These are phyloP conservation scores for Anastatus disparis DNA, from an alignment of 1,140 invertebrate species.

Conservation along the genomic window DNA sequence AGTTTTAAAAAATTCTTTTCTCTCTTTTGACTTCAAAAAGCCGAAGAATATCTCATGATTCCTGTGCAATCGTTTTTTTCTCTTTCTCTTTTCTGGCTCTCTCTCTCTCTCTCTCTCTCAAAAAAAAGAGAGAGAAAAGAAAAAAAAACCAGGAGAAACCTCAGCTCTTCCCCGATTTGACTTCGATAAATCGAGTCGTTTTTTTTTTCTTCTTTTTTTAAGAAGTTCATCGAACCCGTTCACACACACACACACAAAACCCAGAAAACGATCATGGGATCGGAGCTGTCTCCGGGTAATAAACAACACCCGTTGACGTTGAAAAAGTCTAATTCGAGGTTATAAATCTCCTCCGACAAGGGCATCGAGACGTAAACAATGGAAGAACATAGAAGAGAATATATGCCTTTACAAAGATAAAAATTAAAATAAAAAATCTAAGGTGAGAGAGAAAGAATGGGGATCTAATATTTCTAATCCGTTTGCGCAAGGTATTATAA, in stretches of 20 bases:
- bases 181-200: slow-evolving; percentile 27
- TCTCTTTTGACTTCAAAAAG: neutral
- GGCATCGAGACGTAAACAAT: slow-evolving; percentile 43
- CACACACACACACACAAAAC: too few species aligned
- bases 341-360: slow-evolving; percentile 39
- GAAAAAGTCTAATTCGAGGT: slow-evolving; percentile 40
- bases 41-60: slow-evolving; percentile 30
- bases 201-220: slow-evolving; percentile 21
- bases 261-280: too few species aligned
- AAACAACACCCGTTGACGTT: slow-evolving; percentile 36
- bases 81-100: neutral
- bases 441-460: neutral
- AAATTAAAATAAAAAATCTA: neutral
- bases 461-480: slow-evolving; percentile 38
- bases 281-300: slow-evolving; percentile 39
- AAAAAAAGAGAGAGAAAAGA: too few species aligned
- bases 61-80: neutral
- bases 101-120: too few species aligned
- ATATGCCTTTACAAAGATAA: neutral
- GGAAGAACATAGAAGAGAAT: slow-evolving; percentile 8
- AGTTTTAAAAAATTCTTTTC: neutral
- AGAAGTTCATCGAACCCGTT: slow-evolving; percentile 35
- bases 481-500: slow-evolving; percentile 20
- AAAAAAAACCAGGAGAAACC: slow-evolving; percentile 3
- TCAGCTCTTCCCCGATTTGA: slow-evolving; percentile 14